Evolutionary conservation across 2,888 invertebrate genomes (phyloP).

Genomic region (Macrosiphum euphorbiae): DNA sequence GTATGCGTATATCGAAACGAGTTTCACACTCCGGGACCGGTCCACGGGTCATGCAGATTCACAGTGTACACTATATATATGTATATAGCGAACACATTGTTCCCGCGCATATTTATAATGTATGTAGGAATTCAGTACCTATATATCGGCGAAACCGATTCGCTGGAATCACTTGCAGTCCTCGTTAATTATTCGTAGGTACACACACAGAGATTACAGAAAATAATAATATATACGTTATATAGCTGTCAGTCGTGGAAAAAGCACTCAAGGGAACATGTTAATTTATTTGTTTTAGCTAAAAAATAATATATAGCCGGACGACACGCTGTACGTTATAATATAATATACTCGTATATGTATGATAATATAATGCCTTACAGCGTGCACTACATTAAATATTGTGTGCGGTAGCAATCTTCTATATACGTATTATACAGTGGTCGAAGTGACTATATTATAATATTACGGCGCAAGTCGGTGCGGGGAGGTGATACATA

Average conservation of each 20-base stretch:
- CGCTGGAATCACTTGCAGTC: constrained; percentile 4
- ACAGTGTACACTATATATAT: not conserved
- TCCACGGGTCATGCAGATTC: constrained; percentile 14
- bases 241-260: constrained; percentile 26
- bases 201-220: constrained; percentile 1
- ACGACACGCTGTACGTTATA: not conserved
- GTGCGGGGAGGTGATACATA: not conserved
- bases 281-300: constrained; percentile 41
- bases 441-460: not conserved
- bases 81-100: constrained; percentile 17
- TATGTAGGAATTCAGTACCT: constrained; percentile 31
- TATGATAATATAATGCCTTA: not conserved
- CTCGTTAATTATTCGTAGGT: constrained; percentile 1
- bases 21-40: constrained; percentile 47
- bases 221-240: constrained; percentile 30
- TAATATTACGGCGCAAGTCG: not conserved
- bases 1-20: constrained; percentile 8
- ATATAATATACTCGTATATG: not conserved
- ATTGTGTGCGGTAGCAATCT: constrained; percentile 1
- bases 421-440: not conserved
- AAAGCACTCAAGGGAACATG: constrained; percentile 45
- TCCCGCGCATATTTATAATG: not conserved
- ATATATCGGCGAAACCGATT: constrained; percentile 6
- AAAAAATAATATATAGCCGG: not conserved
- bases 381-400: not conserved